Conservation (phyloP, 2,888 invertebrate species). For the Tenthredo livida region DNA sequence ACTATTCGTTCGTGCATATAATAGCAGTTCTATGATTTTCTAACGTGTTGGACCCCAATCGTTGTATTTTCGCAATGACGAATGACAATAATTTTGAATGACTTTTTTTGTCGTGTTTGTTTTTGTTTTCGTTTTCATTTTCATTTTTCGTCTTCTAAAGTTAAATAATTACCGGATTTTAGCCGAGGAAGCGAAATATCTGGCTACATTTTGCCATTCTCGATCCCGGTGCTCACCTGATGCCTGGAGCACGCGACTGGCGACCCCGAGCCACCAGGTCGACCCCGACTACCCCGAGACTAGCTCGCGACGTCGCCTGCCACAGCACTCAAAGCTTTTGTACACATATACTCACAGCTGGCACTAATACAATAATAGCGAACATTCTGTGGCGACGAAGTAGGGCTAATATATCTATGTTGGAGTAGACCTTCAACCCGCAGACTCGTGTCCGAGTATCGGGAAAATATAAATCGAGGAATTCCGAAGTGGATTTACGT, state of each 20-base stretch:
- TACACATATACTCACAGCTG: background rate
- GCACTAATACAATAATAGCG: conserved; percentile 8
- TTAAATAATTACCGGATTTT: conserved; percentile 20
- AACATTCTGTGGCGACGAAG: background rate
- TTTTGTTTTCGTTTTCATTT: background rate
- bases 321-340: conserved; percentile 18
- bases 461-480: background rate
- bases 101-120: background rate
- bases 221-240: conserved; percentile 65
- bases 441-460: conserved; percentile 9
- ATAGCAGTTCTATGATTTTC: no score
- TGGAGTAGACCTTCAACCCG: conserved; percentile 13
- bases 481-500: background rate
- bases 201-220: conserved; percentile 29
- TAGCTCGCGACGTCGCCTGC: conserved; percentile 47
- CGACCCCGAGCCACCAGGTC: conserved; percentile 56
- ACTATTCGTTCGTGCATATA: no score
- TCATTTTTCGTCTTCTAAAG: background rate
- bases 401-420: conserved; percentile 13
- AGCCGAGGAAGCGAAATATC: background rate
- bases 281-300: conserved; percentile 44
- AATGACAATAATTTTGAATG: no score
- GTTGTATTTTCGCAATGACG: no score
- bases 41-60: no score
- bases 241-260: conserved; percentile 71